Base-by-base conservation (phyloP, 2,113 vertebrate species). In the Sardina pilchardus region DNA sequence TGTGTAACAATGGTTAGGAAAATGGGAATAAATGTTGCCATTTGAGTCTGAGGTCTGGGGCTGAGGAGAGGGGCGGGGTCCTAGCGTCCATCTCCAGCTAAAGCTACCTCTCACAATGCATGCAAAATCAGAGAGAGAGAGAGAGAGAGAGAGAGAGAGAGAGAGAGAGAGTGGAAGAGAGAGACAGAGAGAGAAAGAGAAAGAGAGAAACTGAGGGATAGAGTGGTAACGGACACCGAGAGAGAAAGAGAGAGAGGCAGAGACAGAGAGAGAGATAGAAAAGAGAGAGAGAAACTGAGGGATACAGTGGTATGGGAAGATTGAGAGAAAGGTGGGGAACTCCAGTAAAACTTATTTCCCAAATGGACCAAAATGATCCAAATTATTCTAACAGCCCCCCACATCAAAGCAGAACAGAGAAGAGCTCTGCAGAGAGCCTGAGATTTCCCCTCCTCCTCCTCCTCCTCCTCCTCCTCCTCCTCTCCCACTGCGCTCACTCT, bases 361-460 rank as follows among this genome's bases (percentile, higher is more conserved):
- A 88, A 87, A 87, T 86, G 88, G 84, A 83, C 59, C 59, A 78
- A 84, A 81, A 90, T 90, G 87, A 89, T 44, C 36, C 24, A 48
- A 87, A 90, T 90, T 89, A 90, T 89, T 88, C 87, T 86, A 86
- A 89, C 85, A 87, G 84, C 83, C 81, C 16, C 50, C 14, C 39
- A 81, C 83, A 90, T 85, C 85, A 87, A 87, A 85, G 85, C 82
- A 83, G 4, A 81, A 45, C 30, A 59, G 47, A 59, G 26, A 8
- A 34, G 42, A 6, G 80, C 86, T 83, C 88, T 16, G 34, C 17
- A 42, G n/a, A 86, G 44, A 48, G 21, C 4, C 14, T 53, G 50
- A 1, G 16, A 0, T 17, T 53, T 50, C 16, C 4, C 16, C 16
- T 53, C 50, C 16, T 19, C 50, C 17, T 42, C 39, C 4, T 42